Evolutionary conservation across 2,888 invertebrate genomes (phyloP), one percentile per base, ranked within the genome.

Genomic region (Zhuqinia jingwanae): DNA sequence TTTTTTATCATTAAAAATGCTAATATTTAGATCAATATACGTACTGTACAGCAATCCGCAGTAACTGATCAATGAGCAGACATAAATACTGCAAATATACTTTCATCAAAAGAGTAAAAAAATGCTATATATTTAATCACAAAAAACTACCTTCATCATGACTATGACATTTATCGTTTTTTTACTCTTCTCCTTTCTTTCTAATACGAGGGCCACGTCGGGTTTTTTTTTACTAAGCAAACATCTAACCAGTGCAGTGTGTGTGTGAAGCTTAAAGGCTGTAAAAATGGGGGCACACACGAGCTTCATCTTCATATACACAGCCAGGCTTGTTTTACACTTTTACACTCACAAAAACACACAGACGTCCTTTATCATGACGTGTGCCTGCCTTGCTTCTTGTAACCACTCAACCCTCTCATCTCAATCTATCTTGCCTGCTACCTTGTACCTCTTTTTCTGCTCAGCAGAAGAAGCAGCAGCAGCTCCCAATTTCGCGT

Each of bases 371-470:
- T 68, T n/a, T 8, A 36, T 36, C 68, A 42, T 81, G 81, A 81
- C 70, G 70, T 81, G 70, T 81, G 70, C 81, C 81, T 81, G 60
- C 60, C 60, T 47, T 17, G 20, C 22, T 36, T 27, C 53, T 10
- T 56, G 75, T 73, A 65, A 70, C 81, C 56, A 70, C 81, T 81
- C 81, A 81, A 70, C 70, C 58, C 20, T 70, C 70, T 50, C 81
- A 75, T 75, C 56, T 75, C 56, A 50, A 70, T 68, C 65, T 81
- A 79, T 65, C 58, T 78, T 78, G 60, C 45, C 25, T 68, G 65
- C 63, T 47, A 65, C 63, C n/a, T n/a, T n/a, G n/a, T n/a, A n/a
- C n/a, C n/a, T n/a, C n/a, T n/a, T n/a, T n/a, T n/a, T n/a, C n/a
- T n/a, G n/a, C n/a, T n/a, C n/a, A n/a, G n/a, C n/a, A n/a, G n/a